Evolutionary conservation across 2,888 invertebrate genomes (phyloP).

Genomic region (Conomelus anceps): DNA sequence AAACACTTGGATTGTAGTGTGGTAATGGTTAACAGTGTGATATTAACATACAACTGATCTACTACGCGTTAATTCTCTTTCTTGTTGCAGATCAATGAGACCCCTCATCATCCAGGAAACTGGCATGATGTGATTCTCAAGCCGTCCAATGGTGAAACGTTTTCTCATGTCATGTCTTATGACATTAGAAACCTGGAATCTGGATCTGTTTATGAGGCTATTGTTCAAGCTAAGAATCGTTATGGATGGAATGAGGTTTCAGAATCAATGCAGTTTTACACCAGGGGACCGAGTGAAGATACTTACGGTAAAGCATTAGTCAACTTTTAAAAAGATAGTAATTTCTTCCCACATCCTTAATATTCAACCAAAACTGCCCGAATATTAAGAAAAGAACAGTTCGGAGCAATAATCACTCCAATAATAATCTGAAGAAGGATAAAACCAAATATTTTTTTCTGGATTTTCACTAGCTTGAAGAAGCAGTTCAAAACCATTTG

Average conservation of each 20-base stretch:
- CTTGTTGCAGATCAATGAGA: not conserved
- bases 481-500: no score
- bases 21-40: no score
- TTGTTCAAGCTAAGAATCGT: constrained; percentile 64
- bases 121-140: constrained; percentile 59
- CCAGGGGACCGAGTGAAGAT: constrained; percentile 47
- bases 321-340: not conserved
- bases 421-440: no score
- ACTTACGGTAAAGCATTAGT: not conserved
- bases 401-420: not conserved
- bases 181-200: constrained; percentile 56
- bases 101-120: constrained; percentile 34
- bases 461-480: no score
- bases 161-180: constrained; percentile 53
- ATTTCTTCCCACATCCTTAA: no score
- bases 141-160: constrained; percentile 44
- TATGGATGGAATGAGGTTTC: constrained; percentile 68
- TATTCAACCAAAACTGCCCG: not conserved
- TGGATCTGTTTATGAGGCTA: constrained; percentile 62
- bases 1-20: no score
- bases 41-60: no score
- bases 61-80: no score
- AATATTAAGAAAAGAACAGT: not conserved
- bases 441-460: no score
- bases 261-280: constrained; percentile 65